phyloP scores from a whole-genome alignment of 2,797 vertebrate species.

The Lateolabrax maculatus region DNA sequence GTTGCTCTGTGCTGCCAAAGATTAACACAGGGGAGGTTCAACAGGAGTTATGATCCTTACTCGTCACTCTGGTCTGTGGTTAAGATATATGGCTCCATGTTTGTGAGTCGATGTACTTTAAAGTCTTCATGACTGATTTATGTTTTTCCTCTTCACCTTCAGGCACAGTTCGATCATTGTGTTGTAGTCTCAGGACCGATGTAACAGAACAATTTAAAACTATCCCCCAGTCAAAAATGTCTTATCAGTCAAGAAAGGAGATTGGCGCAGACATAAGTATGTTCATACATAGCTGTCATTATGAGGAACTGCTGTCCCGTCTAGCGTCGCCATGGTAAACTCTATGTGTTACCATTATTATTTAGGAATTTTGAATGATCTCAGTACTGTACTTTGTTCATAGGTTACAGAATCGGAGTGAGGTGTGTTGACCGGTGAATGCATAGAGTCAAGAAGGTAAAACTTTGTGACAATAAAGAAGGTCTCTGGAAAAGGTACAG shows the following conservation, averaged over 20 bases:
- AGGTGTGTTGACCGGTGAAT: constrained; percentile 91
- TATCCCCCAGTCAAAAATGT: background rate
- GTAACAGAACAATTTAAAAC: background rate
- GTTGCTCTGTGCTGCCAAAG: background rate
- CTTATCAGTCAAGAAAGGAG: background rate
- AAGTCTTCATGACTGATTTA: background rate
- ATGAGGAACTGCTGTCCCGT: background rate
- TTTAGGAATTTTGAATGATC: constrained; percentile 6
- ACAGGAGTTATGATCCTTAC: background rate
- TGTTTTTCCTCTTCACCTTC: background rate
- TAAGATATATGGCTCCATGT: background rate
- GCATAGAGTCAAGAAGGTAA: constrained; percentile 97
- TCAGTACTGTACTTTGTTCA: constrained; percentile 26
- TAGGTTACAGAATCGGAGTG: constrained; percentile 87
- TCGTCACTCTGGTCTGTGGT: background rate
- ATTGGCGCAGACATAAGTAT: background rate
- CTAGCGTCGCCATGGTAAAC: background rate
- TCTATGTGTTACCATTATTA: background rate
- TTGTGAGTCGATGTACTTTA: background rate
- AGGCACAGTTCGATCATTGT: background rate
- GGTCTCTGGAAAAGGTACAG: constrained; percentile 94
- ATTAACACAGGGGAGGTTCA: background rate
- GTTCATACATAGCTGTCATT: background rate
- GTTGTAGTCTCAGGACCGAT: background rate
- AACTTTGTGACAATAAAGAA: constrained; percentile 92